phyloP scores from a whole-genome alignment of 2,888 invertebrate species.

The Trissonchulus sp. region DNA sequence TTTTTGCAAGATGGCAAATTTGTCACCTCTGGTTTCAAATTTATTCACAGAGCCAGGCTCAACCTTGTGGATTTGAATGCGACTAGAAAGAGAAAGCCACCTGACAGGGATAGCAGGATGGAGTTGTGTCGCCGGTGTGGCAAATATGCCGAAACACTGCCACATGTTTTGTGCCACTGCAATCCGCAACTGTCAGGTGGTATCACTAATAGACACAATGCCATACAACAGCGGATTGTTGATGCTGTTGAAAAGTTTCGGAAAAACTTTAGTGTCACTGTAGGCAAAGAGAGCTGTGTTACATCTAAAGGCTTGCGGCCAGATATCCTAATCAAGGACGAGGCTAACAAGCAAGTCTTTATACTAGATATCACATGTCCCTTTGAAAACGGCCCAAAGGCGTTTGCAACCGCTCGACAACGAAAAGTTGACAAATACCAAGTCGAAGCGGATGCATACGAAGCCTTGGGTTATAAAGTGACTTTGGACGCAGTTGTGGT shows the following conservation, averaged over 20 bases:
- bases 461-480: background rate
- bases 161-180: constrained; percentile 52
- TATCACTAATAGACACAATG: constrained; percentile 18
- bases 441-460: background rate
- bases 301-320: background rate
- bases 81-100: background rate
- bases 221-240: constrained; percentile 1
- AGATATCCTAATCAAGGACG: background rate
- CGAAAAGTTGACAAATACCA: background rate
- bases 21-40: constrained; percentile 50
- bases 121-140: constrained; percentile 46
- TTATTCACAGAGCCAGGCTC: constrained; percentile 46
- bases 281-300: background rate
- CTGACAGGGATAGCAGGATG: background rate
- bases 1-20: constrained; percentile 23
- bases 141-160: constrained; percentile 44
- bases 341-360: background rate
- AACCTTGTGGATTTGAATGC: constrained; percentile 44
- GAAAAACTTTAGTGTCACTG: background rate
- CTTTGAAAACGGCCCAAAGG: constrained; percentile 4
- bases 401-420: background rate
- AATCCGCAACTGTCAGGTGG: too few species aligned
- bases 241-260: background rate
- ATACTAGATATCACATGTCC: constrained; percentile 11
- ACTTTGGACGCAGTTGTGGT: constrained; percentile 39